Conservation (phyloP, 2,113 vertebrate genomes). For the Carollia perspicillata region DNA sequence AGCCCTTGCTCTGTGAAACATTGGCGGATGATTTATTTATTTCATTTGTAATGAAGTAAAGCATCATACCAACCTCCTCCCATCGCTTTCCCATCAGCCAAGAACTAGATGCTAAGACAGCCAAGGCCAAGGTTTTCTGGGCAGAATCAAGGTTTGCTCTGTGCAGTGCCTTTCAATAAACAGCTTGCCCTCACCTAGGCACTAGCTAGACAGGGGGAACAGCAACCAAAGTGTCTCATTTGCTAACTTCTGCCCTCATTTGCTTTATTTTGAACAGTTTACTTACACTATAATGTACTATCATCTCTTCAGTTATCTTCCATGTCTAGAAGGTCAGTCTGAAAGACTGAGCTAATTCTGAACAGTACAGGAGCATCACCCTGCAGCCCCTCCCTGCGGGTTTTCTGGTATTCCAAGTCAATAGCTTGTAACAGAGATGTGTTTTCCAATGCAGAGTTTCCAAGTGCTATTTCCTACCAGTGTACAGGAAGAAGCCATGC, state of each 20-base stretch:
- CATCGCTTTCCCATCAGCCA: not conserved
- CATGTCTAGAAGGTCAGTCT: not conserved
- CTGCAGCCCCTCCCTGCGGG: not conserved
- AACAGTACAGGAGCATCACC: not conserved
- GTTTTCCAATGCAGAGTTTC: not conserved
- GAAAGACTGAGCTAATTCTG: not conserved
- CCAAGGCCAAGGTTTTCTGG: not conserved
- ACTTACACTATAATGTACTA: not conserved
- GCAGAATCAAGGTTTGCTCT: not conserved
- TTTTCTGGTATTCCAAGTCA: not conserved
- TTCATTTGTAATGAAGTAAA: not conserved
- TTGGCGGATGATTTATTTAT: not conserved
- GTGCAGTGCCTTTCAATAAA: not conserved
- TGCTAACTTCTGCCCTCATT: not conserved
- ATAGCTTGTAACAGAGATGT: not conserved
- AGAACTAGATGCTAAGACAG: not conserved
- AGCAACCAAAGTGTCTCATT: not conserved
- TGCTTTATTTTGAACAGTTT: not conserved
- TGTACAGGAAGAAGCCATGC: not conserved
- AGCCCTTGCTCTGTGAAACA: not conserved
- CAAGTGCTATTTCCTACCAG: not conserved
- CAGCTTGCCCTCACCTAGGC: not conserved
- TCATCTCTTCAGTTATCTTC: conserved; percentile 31
- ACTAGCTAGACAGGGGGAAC: not conserved
- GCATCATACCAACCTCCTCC: not conserved